Conservation (phyloP, 2,888 invertebrate species). For the Hedya salicella region DNA sequence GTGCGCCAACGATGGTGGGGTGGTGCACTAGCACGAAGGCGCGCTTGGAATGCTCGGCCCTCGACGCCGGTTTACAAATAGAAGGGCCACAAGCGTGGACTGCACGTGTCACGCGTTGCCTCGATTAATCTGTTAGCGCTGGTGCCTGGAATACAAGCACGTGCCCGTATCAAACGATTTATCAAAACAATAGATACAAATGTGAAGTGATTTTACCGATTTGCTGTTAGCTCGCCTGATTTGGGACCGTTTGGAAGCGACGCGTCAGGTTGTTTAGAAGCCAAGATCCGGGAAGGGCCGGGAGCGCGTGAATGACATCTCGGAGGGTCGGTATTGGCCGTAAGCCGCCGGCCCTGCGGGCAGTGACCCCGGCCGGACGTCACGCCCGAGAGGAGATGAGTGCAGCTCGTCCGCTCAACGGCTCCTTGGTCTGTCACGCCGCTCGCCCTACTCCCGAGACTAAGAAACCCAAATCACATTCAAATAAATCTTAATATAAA, state of each 20-base stretch:
- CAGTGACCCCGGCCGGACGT: conserved; percentile 80
- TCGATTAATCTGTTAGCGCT: conserved; percentile 79
- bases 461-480: conserved; percentile 42
- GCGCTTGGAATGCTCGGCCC: conserved; percentile 81
- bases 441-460: conserved; percentile 37
- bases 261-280: conserved; percentile 43
- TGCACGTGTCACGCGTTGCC: conserved; percentile 81
- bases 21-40: conserved; percentile 70
- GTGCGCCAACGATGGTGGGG: conserved; percentile 57
- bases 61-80: conserved; percentile 84
- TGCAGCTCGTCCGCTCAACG: conserved; percentile 55
- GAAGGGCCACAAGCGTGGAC: conserved; percentile 80
- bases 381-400: conserved; percentile 79
- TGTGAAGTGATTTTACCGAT: conserved; percentile 14
- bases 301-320: conserved; percentile 72
- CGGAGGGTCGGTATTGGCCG: conserved; percentile 75
- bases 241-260: conserved; percentile 27
- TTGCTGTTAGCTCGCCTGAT: conserved; percentile 24
- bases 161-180: conserved; percentile 23
- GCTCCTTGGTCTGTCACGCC: conserved; percentile 35
- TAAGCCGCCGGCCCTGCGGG: conserved; percentile 75
- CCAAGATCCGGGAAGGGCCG: conserved; percentile 54
- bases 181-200: conserved; percentile 17
- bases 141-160: conserved; percentile 57
- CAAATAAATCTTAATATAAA: conserved; percentile 40